Evolutionary conservation across 2,113 vertebrate species (phyloP), one percentile per base, ranked within the genome.

Genomic region (Haplotaxodon microlepis): DNA sequence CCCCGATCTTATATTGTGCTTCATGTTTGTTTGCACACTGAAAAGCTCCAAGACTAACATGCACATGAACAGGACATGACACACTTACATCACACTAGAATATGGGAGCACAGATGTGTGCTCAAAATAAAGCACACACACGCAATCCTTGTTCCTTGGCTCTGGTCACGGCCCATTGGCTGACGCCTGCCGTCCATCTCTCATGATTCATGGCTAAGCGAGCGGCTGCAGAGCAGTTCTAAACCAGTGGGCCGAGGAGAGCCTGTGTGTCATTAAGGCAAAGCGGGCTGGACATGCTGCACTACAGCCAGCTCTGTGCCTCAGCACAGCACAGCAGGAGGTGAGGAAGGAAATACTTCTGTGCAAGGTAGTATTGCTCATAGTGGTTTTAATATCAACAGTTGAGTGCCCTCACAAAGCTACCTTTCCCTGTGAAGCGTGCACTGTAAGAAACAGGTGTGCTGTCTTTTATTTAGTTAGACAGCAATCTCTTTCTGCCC

Each of bases 151-250:
- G 84, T 85, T 93, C 88, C 82, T 90, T 84, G 87, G 90, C 82
- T 83, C 86, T 85, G 92, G 93, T 95, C 91, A 95, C n/a, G 89
- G 93, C 90, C 93, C 94, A 94, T 95, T 95, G 94, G 92, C 91
- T 84, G 85, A 90, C 57, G 93, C 89, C 85, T 90, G 89, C 85
- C 53, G 86, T 94, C 92, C 93, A 94, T 94, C 92, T 93, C 89
- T 87, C 92, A 91, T 93, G 94, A 95, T 95, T 95, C 93, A 92
- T 92, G 89, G 82, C 90, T 89, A 92, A 92, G 92, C 82, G 50
- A 90, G 90, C 87, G 84, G 93, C 94, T 94, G 94, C 92, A 84
- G 81, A 94, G 92, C 92, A 84, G 93, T 95, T 96, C 95, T 94
- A 24, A 95, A 84, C 93, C 95, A 94, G 59, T 94, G 93, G 90